Percentiles rank a stretch among this genome's conserved stretches.
phyloP scores from a whole-genome alignment of 2,888 invertebrate genomes.

The Escarpia spicata region DNA sequence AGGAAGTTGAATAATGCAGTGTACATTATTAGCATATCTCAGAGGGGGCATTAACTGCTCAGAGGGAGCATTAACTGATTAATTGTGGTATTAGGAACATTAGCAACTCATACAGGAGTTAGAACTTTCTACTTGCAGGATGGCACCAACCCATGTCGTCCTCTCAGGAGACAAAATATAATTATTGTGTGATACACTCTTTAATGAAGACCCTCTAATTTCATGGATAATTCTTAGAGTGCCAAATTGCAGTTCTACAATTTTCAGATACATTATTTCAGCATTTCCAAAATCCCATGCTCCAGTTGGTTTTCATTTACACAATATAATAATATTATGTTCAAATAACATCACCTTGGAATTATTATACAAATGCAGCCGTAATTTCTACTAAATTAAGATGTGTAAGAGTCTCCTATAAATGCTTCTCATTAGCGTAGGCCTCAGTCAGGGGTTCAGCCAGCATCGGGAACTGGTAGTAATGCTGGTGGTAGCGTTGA shows the following conservation, averaged over 20 bases:
- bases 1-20: not conserved
- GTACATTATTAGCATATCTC: not conserved
- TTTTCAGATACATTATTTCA: not conserved
- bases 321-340: not conserved
- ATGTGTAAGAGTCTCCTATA: constrained; percentile 20
- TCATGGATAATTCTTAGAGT: not conserved
- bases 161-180: not conserved
- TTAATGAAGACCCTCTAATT: not conserved
- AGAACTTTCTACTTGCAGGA: too few relatives aligned
- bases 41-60: too few relatives aligned
- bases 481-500: constrained; percentile 54
- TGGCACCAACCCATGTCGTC: too few relatives aligned
- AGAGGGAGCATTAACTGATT: too few relatives aligned
- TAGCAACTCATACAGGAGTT: not conserved
- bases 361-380: constrained; percentile 22
- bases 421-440: constrained; percentile 37
- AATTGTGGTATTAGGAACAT: not conserved
- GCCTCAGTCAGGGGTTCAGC: constrained; percentile 68
- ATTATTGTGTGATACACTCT: not conserved
- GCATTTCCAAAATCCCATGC: not conserved
- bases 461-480: constrained; percentile 58
- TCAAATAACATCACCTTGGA: too few relatives aligned
- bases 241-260: not conserved
- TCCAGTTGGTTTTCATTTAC: not conserved
- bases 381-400: not conserved